These are phyloP conservation scores for Harpagifer antarcticus DNA, from an alignment of 2,797 vertebrate genomes.

Conservation along the genomic window DNA sequence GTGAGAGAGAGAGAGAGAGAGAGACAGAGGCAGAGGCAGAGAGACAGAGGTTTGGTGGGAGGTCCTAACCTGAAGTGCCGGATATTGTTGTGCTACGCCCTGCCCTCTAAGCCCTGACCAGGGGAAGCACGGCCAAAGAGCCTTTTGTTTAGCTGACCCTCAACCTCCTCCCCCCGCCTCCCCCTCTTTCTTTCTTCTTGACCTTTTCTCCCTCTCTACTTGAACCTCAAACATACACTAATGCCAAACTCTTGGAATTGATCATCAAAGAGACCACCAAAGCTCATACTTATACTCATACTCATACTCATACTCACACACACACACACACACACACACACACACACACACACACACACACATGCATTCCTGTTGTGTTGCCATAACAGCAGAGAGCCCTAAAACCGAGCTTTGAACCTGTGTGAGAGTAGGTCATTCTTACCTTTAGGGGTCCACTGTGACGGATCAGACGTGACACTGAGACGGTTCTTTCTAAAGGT, in stretches of 20 bases:
- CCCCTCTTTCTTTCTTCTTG: conserved; percentile 61
- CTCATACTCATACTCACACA: neutral
- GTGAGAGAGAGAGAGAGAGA: no score
- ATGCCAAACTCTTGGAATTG: conserved; percentile 71
- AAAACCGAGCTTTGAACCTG: conserved; percentile 69
- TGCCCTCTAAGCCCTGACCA: conserved; percentile 81
- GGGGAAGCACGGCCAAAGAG: conserved; percentile 68
- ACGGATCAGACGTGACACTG: conserved; percentile 52
- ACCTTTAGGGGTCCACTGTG: conserved; percentile 65
- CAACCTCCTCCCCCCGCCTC: conserved; percentile 57
- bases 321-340: conserved; percentile 8
- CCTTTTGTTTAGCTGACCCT: conserved; percentile 82
- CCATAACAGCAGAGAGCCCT: conserved; percentile 69
- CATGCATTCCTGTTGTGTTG: conserved; percentile 67
- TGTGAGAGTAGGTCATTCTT: conserved; percentile 64
- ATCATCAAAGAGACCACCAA: conserved; percentile 78
- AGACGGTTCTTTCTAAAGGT: conserved; percentile 55
- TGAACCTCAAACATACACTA: conserved; percentile 76
- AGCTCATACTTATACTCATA: conserved; percentile 9
- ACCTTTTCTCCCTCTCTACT: conserved; percentile 63
- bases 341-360: conserved; percentile 34
- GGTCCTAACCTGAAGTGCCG: conserved; percentile 75
- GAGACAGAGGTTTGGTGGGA: conserved; percentile 45
- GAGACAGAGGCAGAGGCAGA: conserved; percentile 9
- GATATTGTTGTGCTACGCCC: conserved; percentile 84